Percentiles rank a stretch among this genome's conserved stretches.
These are phyloP conservation scores for Tetranychus urticae DNA, from an alignment of 1,140 invertebrate genomes.

Conservation along the genomic window DNA sequence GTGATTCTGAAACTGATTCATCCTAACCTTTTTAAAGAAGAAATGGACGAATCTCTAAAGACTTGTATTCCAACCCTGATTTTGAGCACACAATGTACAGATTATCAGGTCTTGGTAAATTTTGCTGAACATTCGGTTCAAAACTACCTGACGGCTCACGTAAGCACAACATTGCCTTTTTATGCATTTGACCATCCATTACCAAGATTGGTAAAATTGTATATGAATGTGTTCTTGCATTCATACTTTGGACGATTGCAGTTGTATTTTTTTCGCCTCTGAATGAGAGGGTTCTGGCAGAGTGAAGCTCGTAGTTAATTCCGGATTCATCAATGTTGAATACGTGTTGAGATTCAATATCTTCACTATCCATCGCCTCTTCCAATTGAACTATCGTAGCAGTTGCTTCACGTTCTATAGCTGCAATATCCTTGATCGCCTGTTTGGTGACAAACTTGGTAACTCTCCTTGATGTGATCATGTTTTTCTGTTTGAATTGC, in stretches of 20 bases:
- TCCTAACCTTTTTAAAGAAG: too few species aligned
- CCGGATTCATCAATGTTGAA: background rate
- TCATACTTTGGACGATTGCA: background rate
- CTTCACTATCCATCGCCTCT: background rate
- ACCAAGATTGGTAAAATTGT: background rate
- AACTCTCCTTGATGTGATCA: background rate
- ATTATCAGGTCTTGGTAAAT: background rate
- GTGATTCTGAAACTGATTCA: too few species aligned
- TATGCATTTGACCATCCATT: background rate
- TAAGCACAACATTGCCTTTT: background rate
- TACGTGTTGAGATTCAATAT: background rate
- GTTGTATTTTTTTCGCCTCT: background rate
- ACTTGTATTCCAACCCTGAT: too few species aligned
- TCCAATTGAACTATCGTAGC: background rate
- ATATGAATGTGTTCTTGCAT: background rate
- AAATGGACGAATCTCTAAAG: too few species aligned
- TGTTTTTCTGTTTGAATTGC: background rate
- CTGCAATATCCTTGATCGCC: background rate
- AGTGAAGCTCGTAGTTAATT: background rate
- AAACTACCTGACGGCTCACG: background rate
- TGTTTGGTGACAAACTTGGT: background rate
- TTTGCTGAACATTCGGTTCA: background rate
- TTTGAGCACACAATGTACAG: background rate
- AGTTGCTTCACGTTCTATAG: background rate
- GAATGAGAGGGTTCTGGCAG: background rate